Conservation (phyloP, 2,797 vertebrate species). For the Sitta carolinensis region DNA sequence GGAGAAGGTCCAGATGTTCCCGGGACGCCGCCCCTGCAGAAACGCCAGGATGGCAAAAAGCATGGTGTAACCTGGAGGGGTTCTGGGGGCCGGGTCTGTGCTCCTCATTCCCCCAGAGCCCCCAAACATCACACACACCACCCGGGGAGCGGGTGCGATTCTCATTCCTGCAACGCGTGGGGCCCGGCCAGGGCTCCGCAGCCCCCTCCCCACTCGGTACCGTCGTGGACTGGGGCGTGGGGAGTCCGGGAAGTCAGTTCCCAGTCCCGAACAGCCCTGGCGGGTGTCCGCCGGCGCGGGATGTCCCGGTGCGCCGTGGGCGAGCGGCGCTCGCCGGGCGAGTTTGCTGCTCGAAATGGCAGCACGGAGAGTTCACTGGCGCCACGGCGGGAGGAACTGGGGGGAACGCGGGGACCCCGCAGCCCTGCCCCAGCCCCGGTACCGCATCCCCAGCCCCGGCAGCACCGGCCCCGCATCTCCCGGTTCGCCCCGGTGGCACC, state of each 20-base stretch:
- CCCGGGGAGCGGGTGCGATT: rapidly evolving
- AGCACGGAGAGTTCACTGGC: background rate
- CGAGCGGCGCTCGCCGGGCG: background rate
- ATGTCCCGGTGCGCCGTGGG: background rate
- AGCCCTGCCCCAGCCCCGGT: background rate
- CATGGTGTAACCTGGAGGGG: background rate
- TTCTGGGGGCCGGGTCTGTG: background rate
- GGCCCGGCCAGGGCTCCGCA: background rate
- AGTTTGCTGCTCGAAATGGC: background rate
- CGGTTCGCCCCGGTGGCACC: background rate
- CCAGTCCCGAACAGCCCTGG: background rate
- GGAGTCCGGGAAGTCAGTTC: background rate
- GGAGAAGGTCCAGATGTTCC: background rate
- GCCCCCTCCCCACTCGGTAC: background rate
- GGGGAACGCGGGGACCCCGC: rapidly evolving
- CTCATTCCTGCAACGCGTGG: background rate
- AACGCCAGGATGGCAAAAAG: background rate
- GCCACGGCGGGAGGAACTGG: background rate
- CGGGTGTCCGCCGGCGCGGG: background rate
- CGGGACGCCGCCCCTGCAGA: background rate
- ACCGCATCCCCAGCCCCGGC: background rate
- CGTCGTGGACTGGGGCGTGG: rapidly evolving
- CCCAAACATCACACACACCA: background rate
- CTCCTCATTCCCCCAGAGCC: background rate
- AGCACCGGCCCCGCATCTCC: too few relatives aligned